Evolutionary conservation across 92 coral and sea anemone species (phyloP).

Genomic region (Heliopora coerulea): DNA sequence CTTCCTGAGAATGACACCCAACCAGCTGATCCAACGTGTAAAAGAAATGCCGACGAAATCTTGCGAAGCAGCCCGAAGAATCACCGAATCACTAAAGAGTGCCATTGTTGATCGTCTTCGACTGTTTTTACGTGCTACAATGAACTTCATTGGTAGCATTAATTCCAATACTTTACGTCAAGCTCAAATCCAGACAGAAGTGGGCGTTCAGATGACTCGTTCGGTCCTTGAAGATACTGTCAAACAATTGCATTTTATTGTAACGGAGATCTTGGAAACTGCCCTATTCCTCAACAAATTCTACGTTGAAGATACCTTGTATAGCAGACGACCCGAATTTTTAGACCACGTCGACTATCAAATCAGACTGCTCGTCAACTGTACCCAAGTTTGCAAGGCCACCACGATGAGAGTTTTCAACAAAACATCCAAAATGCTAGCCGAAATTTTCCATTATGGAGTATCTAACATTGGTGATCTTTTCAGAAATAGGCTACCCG

Average conservation of each 20-base stretch:
- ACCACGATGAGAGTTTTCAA: conserved; percentile 23
- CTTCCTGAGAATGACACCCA: conserved; percentile 30
- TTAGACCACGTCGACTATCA: conserved; percentile 52
- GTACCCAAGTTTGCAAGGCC: conserved; percentile 38
- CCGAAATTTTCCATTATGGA: background rate
- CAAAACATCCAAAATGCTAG: conserved; percentile 24
- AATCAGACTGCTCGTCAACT: conserved; percentile 25
- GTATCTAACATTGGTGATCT: no score
- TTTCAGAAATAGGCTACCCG: no score
- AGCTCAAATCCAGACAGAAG: background rate
- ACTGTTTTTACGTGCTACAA: background rate
- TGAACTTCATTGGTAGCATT: background rate
- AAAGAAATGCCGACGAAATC: background rate
- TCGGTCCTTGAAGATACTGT: conserved; percentile 30
- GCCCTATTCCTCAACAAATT: conserved; percentile 69
- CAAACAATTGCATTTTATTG: conserved; percentile 62
- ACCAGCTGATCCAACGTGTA: conserved; percentile 14
- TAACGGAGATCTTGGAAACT: conserved; percentile 73
- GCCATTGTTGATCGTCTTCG: background rate
- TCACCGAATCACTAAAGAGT: background rate
- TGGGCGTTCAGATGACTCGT: background rate
- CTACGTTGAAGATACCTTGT: conserved; percentile 54
- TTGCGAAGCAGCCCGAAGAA: background rate
- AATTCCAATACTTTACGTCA: background rate
- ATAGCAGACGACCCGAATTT: conserved; percentile 33